Evolutionary conservation across 2,113 vertebrate genomes (phyloP), one percentile per base, ranked within the genome.

Genomic region (Girardinichthys multiradiatus): DNA sequence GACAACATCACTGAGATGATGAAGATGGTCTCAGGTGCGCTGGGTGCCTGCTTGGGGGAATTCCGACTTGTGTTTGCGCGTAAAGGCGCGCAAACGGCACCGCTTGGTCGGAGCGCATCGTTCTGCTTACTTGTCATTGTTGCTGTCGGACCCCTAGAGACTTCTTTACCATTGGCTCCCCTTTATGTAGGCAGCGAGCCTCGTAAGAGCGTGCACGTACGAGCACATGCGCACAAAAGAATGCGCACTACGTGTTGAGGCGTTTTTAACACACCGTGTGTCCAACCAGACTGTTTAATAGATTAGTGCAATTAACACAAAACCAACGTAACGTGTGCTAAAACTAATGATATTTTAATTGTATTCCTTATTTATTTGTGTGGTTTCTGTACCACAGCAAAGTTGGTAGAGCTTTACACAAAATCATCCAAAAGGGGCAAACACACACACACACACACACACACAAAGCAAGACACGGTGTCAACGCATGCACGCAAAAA

Each of bases 101-200:
- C 31, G 10, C 51, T 28, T 30, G 71, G 70, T 59, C 70, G 76
- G 60, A 26, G 80, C 73, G 77, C 1, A 0, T 30, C 67, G 72
- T 57, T 27, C 28, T 54, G n/a, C 48, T 58, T 77, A n/a, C 92
- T 85, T 69, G 79, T 87, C 91, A 92, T 96, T 72, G 62, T 85
- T 78, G 35, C 79, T 87, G 30, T 76, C 70, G 85, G 77, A 76
- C 15, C 60, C 11, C 59, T 64, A 64, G 27, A 61, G 54, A 77
- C 39, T 74, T 64, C 77, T 51, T 37, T 68, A 45, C 81, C 48
- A 54, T n/a, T 87, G 78, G 66, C 87, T 80, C 82, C 57, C 28
- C 3, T 83, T 83, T 82, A 84, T 78, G 51, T 70, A 45, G 19
- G 4, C 51, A 29, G 21, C 1, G n/a, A 35, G 54, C 48, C 17